Base-by-base conservation (phyloP, 1,140 invertebrate species). In the Camponotus floridanus region DNA sequence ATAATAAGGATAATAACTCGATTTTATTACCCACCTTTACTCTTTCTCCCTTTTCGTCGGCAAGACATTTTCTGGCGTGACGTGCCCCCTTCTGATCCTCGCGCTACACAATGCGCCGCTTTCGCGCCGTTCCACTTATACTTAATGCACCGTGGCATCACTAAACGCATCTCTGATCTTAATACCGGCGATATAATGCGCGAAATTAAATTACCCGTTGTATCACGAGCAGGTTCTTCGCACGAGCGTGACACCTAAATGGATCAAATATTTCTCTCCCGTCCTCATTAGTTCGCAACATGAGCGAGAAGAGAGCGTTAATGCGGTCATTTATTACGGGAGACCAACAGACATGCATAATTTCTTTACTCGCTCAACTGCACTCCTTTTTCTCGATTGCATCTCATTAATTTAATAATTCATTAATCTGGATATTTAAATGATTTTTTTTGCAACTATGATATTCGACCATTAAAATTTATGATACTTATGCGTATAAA, bases 1-100 rank as follows among this genome's bases (percentile, higher is more conserved):
- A 87, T 91, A 90, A 90, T 91, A 89, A 89, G 87, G 90, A 89
- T 91, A 91, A 91, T 91, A 89, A 91, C 87, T 91, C 87, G 89
- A 91, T 91, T 91, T 91, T 91, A 91, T 89, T 91, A 78, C 73
- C 74, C 86, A 85, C 87, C 87, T 88, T 81, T 85, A 57, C 83
- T 83, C 87, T 87, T 87, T 84, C 83, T 83, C 90, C 86, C 84
- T 90, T 88, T 90, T 76, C 86, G 70, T 78, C 87, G 61, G 83
- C 78, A 83, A 91, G 70, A 88, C 79, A 91, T 89, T 89, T 90
- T 87, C 90, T 87, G 87, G 18, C 80, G 78, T 86, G 85, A 87
- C 85, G 64, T 76, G 78, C 84, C 78, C 55, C 76, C 36, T 81
- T 62, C 48, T 65, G 33, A 87, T 62, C 51, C 68, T 61, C 71